Evolutionary conservation across 2,113 vertebrate genomes (phyloP).

Genomic region (Sterna hirundo): DNA sequence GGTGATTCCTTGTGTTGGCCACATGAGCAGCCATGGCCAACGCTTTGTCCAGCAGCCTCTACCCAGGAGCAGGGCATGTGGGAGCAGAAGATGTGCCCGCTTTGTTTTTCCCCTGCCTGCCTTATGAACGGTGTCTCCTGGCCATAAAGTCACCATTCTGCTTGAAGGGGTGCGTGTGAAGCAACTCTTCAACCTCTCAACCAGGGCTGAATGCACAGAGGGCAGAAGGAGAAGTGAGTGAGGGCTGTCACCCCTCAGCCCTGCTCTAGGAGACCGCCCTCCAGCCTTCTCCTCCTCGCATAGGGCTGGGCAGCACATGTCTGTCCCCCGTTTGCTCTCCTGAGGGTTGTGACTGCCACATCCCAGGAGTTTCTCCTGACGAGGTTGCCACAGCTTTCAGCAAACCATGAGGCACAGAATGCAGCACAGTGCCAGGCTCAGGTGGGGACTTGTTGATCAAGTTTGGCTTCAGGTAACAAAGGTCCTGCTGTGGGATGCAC

Average conservation of each 20-base stretch:
- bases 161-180: neutral
- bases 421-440: neutral
- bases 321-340: neutral
- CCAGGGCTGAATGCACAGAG: neutral
- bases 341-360: neutral
- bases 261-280: neutral
- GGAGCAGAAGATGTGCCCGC: fast-evolving
- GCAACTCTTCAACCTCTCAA: neutral
- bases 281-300: neutral
- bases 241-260: neutral
- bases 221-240: neutral
- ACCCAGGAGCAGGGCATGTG: neutral
- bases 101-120: neutral
- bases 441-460: neutral
- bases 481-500: neutral
- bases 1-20: neutral
- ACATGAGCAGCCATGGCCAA: neutral
- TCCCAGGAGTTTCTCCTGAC: neutral
- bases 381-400: neutral
- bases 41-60: neutral
- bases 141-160: neutral
- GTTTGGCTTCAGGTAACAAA: neutral
- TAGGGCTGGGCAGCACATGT: neutral
- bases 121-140: neutral
- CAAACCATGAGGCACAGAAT: neutral